Evolutionary conservation across 2,797 vertebrate genomes (phyloP), one percentile per base, ranked within the genome.

Genomic region (Champsocephalus gunnari): DNA sequence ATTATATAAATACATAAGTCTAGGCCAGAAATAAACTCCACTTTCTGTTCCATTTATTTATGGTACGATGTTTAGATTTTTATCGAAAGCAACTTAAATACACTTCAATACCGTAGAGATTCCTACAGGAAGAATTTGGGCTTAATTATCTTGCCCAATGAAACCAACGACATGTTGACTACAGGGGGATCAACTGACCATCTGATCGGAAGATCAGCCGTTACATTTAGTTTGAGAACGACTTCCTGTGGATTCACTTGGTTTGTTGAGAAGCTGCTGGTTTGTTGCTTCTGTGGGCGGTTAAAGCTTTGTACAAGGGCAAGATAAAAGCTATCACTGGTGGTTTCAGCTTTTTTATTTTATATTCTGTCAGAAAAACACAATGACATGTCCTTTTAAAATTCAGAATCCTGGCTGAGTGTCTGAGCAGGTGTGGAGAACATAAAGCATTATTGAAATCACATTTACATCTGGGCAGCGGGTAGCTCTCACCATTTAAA

Each of bases 401-500:
- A 81, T 76, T 56, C 57, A 24, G n/a, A 79, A 71, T 65, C 43
- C 63, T 73, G 85, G 71, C 77, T 47, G 54, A 49, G 57, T 59
- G 24, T 77, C 56, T 68, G 51, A 82, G 78, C 82, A 89, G 78
- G 77, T 88, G 81, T 64, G 72, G 53, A 76, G 70, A 80, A 84
- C 60, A 86, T 66, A 79, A 64, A 81, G 73, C 51, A 65, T 83
- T 82, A 86, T 83, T 89, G 53, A 81, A 88, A 77, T 85, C 77
- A 74, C 76, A 82, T 87, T 91, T 86, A 76, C 88, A 92, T 90
- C 89, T 90, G 88, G 86, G 72, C 75, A 75, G 81, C 79, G 67
- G 77, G 73, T 28, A 48, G 58, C 86, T 80, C 64, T 89, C 66
- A 12, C 62, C 62, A 60, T 82, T 84, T 69, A 87, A 87, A 78